Conservation (phyloP, 1,140 invertebrate genomes). For the Zophobas morio region DNA sequence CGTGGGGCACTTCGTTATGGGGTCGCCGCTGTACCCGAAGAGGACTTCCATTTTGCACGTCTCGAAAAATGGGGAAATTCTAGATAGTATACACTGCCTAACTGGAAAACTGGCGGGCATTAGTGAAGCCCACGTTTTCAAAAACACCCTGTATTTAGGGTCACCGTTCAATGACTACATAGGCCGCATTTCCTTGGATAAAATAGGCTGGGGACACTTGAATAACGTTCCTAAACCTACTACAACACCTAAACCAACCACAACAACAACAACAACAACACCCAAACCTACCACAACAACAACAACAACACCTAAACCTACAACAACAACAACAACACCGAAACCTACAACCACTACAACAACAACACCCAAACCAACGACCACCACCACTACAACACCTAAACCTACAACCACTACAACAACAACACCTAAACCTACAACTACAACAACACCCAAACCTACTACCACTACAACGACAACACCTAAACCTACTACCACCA, state of each 20-base stretch:
- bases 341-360: conserved; percentile 55
- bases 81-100: conserved; percentile 73
- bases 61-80: conserved; percentile 77
- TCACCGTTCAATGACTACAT: conserved; percentile 80
- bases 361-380: conserved; percentile 53
- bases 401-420: conserved; percentile 37
- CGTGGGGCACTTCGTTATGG: conserved; percentile 69
- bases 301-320: conserved; percentile 50
- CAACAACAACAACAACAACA: conserved; percentile 53
- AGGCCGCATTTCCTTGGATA: conserved; percentile 72
- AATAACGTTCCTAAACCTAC: conserved; percentile 46
- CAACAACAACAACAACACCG: conserved; percentile 57
- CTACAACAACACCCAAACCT: conserved; percentile 46
- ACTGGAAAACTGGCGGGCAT: conserved; percentile 69
- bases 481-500: conserved; percentile 53
- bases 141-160: conserved; percentile 76
- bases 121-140: conserved; percentile 74
- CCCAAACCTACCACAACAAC: conserved; percentile 51
- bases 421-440: conserved; percentile 39
- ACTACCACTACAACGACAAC: conserved; percentile 46
- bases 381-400: conserved; percentile 50
- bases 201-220: conserved; percentile 68
- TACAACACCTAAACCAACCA: conserved; percentile 54
- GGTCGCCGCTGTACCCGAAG: conserved; percentile 48
- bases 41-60: conserved; percentile 73